phyloP scores from a whole-genome alignment of 2,888 invertebrate species.

The Lumbricus terrestris region DNA sequence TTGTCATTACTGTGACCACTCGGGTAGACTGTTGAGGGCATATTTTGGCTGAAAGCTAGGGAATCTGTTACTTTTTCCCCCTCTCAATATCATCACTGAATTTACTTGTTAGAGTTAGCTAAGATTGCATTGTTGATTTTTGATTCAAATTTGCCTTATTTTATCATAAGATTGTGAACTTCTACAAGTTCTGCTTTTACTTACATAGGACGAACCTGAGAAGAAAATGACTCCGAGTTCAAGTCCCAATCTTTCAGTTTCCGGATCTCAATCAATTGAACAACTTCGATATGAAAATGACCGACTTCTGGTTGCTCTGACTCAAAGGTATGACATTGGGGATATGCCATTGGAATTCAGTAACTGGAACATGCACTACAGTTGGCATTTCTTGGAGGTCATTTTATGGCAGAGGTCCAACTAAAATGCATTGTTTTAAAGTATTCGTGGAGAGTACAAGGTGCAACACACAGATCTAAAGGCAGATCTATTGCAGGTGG shows the following conservation, averaged over 20 bases:
- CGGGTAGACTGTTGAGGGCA: not conserved
- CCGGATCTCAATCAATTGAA: slow-evolving; percentile 16
- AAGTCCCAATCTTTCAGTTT: not conserved
- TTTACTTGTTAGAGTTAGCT: not conserved
- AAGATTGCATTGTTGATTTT: not conserved
- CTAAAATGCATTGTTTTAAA: too few relatives aligned
- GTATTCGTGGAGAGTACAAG: too few relatives aligned
- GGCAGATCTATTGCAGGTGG: too few relatives aligned
- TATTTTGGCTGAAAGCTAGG: too few relatives aligned
- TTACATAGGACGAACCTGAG: not conserved
- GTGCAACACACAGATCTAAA: too few relatives aligned
- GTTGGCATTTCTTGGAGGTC: too few relatives aligned
- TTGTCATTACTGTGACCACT: not conserved
- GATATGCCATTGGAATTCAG: too few relatives aligned
- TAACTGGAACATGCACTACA: not conserved
- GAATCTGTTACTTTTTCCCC: too few relatives aligned
- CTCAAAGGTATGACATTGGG: slow-evolving; percentile 25
- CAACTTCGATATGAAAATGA: slow-evolving; percentile 32
- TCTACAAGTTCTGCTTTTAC: not conserved
- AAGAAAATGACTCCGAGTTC: not conserved
- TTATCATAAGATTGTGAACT: not conserved
- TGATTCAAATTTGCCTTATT: not conserved
- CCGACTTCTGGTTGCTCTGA: slow-evolving; percentile 28
- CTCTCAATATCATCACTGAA: not conserved
- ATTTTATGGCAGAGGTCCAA: too few relatives aligned